These are phyloP conservation scores for Osmerus eperlanus DNA, from an alignment of 2,113 vertebrate species.

Conservation along the genomic window DNA sequence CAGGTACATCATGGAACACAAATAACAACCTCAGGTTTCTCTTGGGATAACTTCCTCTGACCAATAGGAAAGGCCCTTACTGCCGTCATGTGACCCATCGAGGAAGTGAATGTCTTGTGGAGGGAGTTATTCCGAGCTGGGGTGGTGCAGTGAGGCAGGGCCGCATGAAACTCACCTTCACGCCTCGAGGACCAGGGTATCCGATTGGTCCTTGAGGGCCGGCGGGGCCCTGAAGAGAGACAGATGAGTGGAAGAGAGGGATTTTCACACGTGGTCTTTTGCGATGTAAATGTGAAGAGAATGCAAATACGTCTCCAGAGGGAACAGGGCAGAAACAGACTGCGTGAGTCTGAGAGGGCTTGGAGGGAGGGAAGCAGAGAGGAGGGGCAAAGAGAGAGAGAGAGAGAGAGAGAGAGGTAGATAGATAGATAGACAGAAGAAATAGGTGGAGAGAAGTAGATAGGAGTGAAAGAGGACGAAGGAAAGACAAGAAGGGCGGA, in stretches of 20 bases:
- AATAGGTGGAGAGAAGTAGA: neutral
- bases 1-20: neutral
- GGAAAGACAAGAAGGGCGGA: neutral
- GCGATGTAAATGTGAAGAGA: constrained; percentile 7
- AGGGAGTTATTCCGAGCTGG: neutral
- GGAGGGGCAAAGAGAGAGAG: constrained; percentile 8
- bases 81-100: no score
- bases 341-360: neutral
- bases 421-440: no score
- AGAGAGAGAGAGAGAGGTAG: constrained; percentile 7
- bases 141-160: neutral
- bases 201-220: constrained; percentile 94
- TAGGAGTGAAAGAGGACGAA: neutral
- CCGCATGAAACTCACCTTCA: constrained; percentile 82
- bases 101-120: neutral
- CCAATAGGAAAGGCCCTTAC: neutral
- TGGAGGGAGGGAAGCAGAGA: constrained; percentile 5
- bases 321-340: constrained; percentile 9
- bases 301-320: constrained; percentile 22
- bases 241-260: constrained; percentile 18
- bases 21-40: no score
- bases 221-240: constrained; percentile 80
- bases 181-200: constrained; percentile 90
- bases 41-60: neutral
- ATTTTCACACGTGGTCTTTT: constrained; percentile 16